phyloP scores from a whole-genome alignment of 2,113 vertebrate species.

The Mesitornis unicolor region DNA sequence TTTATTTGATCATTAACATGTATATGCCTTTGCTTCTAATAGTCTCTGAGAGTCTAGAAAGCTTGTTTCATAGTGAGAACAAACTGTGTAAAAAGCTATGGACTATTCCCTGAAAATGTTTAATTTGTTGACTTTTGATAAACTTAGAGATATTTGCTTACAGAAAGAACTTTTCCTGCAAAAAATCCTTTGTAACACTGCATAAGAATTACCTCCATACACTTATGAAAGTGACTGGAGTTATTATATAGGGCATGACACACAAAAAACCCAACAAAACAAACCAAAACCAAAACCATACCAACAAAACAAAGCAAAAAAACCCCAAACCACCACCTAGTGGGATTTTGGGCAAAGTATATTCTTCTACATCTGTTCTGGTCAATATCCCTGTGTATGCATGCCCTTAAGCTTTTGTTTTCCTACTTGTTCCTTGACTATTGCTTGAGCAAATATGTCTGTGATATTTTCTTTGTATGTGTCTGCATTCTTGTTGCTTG shows the following conservation, averaged over 20 bases:
- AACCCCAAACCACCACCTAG: neutral
- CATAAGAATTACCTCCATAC: neutral
- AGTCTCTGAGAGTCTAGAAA: neutral
- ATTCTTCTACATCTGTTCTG: neutral
- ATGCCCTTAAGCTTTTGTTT: neutral
- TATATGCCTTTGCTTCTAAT: neutral
- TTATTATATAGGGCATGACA: fast-evolving
- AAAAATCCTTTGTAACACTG: neutral
- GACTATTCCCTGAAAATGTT: neutral
- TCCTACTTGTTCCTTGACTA: neutral
- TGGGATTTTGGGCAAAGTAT: neutral
- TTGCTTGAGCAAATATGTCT: neutral
- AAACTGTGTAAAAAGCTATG: neutral
- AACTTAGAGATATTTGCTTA: neutral
- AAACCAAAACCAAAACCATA: too few relatives aligned
- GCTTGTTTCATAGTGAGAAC: neutral
- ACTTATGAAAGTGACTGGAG: neutral
- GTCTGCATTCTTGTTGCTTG: neutral
- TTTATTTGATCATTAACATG: neutral
- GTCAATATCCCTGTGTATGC: neutral
- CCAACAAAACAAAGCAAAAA: too few relatives aligned
- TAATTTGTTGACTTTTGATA: neutral
- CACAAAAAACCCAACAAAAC: too few relatives aligned
- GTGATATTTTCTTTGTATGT: neutral
- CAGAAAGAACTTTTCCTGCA: neutral